Conservation (phyloP, 2,888 invertebrate genomes). For the Cenopis cana region DNA sequence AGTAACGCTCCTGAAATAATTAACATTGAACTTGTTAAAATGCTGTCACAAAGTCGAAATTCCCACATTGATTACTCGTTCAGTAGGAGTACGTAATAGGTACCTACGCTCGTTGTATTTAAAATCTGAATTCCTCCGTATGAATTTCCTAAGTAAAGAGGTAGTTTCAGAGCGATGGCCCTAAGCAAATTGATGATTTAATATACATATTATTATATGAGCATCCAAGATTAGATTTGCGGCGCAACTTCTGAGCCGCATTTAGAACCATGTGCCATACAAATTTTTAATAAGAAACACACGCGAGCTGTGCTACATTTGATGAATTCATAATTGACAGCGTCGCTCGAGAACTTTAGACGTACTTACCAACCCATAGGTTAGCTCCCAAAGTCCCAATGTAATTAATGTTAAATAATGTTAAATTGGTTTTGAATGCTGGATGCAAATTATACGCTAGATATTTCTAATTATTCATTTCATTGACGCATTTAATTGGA, state of each 20-base stretch:
- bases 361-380: background rate
- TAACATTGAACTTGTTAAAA: no score
- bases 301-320: background rate
- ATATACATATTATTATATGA: background rate
- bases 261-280: constrained; percentile 4
- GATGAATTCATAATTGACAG: constrained; percentile 32
- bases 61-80: no score
- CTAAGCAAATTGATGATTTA: background rate
- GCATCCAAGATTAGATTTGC: constrained; percentile 5
- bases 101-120: no score
- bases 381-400: background rate
- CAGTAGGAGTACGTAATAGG: no score
- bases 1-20: background rate
- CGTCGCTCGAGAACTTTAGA: constrained; percentile 1
- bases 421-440: constrained; percentile 9
- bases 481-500: background rate
- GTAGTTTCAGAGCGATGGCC: no score
- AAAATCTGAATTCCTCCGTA: no score
- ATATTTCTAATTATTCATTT: background rate
- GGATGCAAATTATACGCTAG: no score
- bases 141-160: background rate
- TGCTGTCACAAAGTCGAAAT: no score
- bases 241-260: background rate
- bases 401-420: background rate
- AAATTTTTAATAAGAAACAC: constrained; percentile 15